Conservation (phyloP, 2,113 vertebrate species). For the Mormyrus iriodes region DNA sequence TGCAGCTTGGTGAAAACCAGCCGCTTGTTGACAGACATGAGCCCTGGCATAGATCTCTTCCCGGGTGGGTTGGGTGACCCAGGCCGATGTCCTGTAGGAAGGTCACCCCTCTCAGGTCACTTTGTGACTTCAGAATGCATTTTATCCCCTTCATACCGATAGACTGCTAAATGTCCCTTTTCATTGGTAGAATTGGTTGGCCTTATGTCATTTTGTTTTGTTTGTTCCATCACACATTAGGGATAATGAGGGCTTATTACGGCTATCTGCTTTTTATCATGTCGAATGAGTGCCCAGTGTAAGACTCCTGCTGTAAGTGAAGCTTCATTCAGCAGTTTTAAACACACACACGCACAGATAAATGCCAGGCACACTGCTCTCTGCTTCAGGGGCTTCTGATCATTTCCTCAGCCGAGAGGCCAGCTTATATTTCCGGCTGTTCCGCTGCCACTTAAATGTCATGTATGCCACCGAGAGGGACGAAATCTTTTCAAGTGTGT, state of each 20-base stretch:
- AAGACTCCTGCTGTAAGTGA: neutral
- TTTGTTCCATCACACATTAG: neutral
- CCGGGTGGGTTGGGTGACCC: neutral
- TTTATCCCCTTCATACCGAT: neutral
- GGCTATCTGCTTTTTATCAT: neutral
- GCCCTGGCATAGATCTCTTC: neutral
- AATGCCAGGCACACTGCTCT: neutral
- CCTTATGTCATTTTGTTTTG: neutral
- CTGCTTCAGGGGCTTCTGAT: neutral
- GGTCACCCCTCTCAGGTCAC: neutral
- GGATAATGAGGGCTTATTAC: neutral
- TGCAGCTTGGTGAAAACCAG: neutral
- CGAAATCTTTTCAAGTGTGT: neutral
- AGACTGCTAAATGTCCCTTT: neutral
- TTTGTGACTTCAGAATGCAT: neutral
- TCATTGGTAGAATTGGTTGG: neutral
- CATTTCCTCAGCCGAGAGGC: neutral
- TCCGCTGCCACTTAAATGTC: conserved; percentile 3
- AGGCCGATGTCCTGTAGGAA: too few species aligned
- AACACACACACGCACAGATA: neutral
- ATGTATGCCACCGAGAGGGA: neutral
- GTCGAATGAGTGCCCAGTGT: neutral
- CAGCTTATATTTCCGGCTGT: neutral
- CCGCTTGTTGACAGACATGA: neutral
- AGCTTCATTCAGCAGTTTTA: neutral